Conservation (phyloP, 2,113 vertebrate genomes). For the Takifugu flavidus region DNA sequence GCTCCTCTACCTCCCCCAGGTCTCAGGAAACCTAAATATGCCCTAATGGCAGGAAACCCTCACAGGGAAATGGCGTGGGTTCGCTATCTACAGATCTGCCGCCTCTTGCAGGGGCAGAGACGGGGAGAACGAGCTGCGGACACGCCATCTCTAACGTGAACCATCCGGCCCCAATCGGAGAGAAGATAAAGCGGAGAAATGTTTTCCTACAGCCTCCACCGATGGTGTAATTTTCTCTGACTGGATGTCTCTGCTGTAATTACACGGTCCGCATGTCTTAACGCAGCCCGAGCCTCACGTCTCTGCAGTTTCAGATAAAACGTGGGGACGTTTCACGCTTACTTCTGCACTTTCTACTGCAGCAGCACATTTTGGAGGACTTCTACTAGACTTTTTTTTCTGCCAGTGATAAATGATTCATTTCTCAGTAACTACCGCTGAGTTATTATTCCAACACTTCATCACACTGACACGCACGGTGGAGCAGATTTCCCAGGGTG, state of each 20-base stretch:
- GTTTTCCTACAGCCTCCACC: slow-evolving; percentile 31
- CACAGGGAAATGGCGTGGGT: slow-evolving; percentile 60
- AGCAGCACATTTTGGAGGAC: not conserved
- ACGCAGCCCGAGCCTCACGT: slow-evolving; percentile 5
- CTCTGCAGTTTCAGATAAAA: slow-evolving; percentile 18
- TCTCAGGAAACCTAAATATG: slow-evolving; percentile 57
- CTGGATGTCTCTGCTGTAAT: slow-evolving; percentile 30
- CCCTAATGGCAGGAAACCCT: slow-evolving; percentile 69
- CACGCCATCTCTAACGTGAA: slow-evolving; percentile 62
- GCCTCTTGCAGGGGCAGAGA: slow-evolving; percentile 58
- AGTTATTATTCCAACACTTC: slow-evolving; percentile 62
- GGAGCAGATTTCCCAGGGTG: slow-evolving; percentile 57
- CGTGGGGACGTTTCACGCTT: not conserved
- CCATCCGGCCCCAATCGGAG: slow-evolving; percentile 44
- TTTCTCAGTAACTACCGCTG: not conserved
- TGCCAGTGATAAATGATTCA: not conserved
- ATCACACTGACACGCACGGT: slow-evolving; percentile 42
- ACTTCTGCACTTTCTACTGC: not conserved
- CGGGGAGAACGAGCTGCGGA: slow-evolving; percentile 62
- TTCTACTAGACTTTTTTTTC: not conserved
- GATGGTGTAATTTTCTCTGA: slow-evolving; percentile 32
- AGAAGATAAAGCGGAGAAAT: slow-evolving; percentile 49
- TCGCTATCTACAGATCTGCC: slow-evolving; percentile 60
- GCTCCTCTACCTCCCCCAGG: not conserved
- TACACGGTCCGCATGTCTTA: slow-evolving; percentile 18